Evolutionary conservation across 1,140 invertebrate species (phyloP), one percentile per base, ranked within the genome.

Genomic region (Platorchestia sp.): DNA sequence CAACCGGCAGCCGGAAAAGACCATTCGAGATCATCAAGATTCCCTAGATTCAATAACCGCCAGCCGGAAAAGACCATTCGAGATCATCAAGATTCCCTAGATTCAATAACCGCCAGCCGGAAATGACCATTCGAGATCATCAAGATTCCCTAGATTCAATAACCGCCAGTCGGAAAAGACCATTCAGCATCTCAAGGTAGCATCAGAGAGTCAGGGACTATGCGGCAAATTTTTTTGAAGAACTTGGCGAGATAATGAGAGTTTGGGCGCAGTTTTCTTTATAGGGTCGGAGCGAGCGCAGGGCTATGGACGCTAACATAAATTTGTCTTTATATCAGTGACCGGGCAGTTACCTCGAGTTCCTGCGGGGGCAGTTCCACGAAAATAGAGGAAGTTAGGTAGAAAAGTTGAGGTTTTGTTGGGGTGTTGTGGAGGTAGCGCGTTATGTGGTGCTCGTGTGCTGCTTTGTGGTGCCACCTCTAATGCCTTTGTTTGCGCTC

Each of bases 311-410:
- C 43, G 45, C 41, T 40, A 93, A 44, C 91, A 93, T 93, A 93
- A 93, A 93, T 93, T 93, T 93, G 91, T 93, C 91, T 93, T 93
- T 93, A 93, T 93, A 93, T 93, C 91, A 93, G 43, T 93, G 91
- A 93, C 91, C 45, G 43, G 45, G 91, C 91, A 42, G 91, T 93
- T 93, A 93, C 91, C 91, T 45, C 45, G 91, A 93, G 91, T 93
- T 93, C 44, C 91, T 93, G 22, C 14, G 91, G 43, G 36, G 91
- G n/a, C 91, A 93, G 91, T 45, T 93, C 40, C 44, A 93, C 7
- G 45, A 45, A 93, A 93, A 93, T 93, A 93, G 91, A 45, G 45
- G 91, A 93, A 93, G 91, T 93, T 93, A 44, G 45, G 45, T n/a
- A 44, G 43, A 93, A 93, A 93, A 93, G 91, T 93, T 93, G 41